These are phyloP conservation scores for Colossoma macropomum DNA, from an alignment of 2,113 vertebrate genomes.

Conservation along the genomic window DNA sequence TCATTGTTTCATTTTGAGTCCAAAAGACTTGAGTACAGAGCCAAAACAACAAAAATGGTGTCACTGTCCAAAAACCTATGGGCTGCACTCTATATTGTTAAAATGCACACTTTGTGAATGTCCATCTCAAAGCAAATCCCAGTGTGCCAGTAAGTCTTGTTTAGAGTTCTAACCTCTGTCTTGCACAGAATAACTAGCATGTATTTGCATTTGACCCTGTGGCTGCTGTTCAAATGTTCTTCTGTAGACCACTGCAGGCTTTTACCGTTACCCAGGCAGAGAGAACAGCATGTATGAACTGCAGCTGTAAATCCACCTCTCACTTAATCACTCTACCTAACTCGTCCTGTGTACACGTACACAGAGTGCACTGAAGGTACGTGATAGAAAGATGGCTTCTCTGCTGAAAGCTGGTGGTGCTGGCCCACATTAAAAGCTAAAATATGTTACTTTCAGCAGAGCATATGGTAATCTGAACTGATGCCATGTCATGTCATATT, in stretches of 20 bases:
- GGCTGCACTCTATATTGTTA: background rate
- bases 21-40: too few species aligned
- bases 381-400: constrained; percentile 10
- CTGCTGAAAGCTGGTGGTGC: constrained; percentile 36
- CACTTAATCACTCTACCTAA: background rate
- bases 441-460: constrained; percentile 47
- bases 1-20: too few species aligned
- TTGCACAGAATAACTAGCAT: background rate
- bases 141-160: background rate
- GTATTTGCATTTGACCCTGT: constrained; percentile 2
- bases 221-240: constrained; percentile 17
- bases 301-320: constrained; percentile 10
- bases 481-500: constrained; percentile 46
- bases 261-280: background rate
- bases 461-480: constrained; percentile 60
- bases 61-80: background rate
- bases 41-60: background rate
- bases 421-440: constrained; percentile 49
- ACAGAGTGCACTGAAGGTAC: constrained; percentile 31
- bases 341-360: too few species aligned
- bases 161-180: background rate
- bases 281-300: constrained; percentile 22
- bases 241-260: constrained; percentile 28
- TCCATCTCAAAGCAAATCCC: background rate
- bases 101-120: background rate